phyloP scores from a whole-genome alignment of 2,113 vertebrate genomes.

The Tachuris rubrigastra region DNA sequence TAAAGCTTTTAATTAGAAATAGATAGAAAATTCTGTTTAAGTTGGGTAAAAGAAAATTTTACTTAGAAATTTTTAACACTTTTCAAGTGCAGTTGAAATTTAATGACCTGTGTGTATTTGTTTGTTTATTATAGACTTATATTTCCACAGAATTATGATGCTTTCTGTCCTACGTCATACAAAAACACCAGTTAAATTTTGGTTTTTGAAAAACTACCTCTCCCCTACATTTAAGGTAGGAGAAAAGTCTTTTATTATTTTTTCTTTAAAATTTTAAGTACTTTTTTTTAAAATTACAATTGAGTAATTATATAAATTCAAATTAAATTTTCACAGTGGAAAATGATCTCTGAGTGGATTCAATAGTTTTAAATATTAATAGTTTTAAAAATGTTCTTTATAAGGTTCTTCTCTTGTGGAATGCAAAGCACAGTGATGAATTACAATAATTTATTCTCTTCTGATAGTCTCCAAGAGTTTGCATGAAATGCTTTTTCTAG shows the following conservation, averaged over 20 bases:
- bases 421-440: background rate
- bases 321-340: background rate
- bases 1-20: background rate
- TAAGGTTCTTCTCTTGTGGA: background rate
- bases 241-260: background rate
- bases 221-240: slow-evolving; percentile 96
- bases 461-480: background rate
- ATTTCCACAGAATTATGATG: slow-evolving; percentile 95
- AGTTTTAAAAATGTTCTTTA: background rate
- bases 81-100: background rate
- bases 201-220: slow-evolving; percentile 98
- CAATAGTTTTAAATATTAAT: background rate
- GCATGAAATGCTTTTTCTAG: background rate
- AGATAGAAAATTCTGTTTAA: background rate
- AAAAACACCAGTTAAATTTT: slow-evolving; percentile 94
- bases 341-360: background rate
- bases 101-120: background rate
- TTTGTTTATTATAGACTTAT: slow-evolving; percentile 41
- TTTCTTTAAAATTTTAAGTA: background rate
- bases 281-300: background rate
- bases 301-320: background rate
- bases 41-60: background rate
- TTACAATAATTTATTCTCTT: background rate
- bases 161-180: slow-evolving; percentile 93
- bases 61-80: background rate